Base-by-base conservation (phyloP, 2,888 invertebrate species). In the Spisula subtruncata region DNA sequence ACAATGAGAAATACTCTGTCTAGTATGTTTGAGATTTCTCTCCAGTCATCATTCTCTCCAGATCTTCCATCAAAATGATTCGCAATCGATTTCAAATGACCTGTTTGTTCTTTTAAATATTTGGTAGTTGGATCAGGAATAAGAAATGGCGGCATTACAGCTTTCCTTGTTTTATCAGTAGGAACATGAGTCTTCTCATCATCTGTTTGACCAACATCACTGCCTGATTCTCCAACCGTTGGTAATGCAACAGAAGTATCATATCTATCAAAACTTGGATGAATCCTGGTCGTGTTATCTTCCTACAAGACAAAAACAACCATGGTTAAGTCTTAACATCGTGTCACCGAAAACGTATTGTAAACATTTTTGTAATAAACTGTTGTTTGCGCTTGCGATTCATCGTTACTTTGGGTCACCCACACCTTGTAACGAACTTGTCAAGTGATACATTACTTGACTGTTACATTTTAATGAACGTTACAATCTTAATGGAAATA, bases 1-100 rank as follows among this genome's bases (percentile, higher is more conserved):
- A 93, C 41, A n/a, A 94, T 29, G 12, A 93, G 87, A 83, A 94
- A 94, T 6, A 94, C 32, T 29, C 94, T 60, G 86, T 94, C 94
- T 87, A 94, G 71, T 18, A 94, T 86, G 81, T 92, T 91, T 5
- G 94, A 92, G 32, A 94, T n/a, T 56, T 93, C 90, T 81, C 92
- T 91, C 94, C 94, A 94, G 60, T 94, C 94, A 1, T 91, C 87
- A 32, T 91, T 89, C 0, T 88, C 87, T 41, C 91, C 85, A 10
- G 80, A 85, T 32, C 90, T 88, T 80, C 94, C 92, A 0, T 88
- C 84, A 10, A 92, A 85, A 20, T 87, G 66, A 0, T 85, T 81
- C 29, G 93, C 92, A 71, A 93, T 91, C 41, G 86, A 89, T 82
- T 91, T 88, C 60, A 94, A 66, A 16, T 90, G 46, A 2, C 81